A percentile compares a stretch with the other conserved stretches of the same genome.
Conservation (phyloP, 2,888 invertebrate genomes). For the Drosophila mimica region DNA sequence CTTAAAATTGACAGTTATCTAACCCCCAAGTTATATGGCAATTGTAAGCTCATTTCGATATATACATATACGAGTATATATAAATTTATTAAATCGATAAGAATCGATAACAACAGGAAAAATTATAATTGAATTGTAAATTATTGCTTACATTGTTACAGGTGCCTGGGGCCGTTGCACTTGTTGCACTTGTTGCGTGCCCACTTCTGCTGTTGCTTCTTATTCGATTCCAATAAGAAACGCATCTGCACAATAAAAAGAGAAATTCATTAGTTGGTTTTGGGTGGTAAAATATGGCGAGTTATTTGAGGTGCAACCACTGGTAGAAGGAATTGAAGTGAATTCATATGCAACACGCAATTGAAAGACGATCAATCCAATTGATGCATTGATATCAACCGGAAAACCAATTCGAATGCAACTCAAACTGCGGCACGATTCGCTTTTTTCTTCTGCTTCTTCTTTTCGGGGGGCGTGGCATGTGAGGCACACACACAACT, state of each 20-base stretch:
- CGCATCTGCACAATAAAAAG: slow-evolving; percentile 29
- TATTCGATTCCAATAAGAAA: slow-evolving; percentile 11
- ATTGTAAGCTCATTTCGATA: neutral
- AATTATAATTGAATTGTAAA: neutral
- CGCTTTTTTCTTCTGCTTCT: slow-evolving; percentile 1
- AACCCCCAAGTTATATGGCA: neutral
- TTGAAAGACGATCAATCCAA: slow-evolving; percentile 62
- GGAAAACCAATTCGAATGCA: slow-evolving; percentile 56
- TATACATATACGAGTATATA: neutral
- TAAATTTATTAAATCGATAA: slow-evolving; percentile 2
- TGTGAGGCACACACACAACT: neutral
- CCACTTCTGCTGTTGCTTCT: slow-evolving; percentile 13
- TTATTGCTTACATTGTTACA: slow-evolving; percentile 27
- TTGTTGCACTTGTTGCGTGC: slow-evolving; percentile 31
- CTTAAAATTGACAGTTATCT: neutral
- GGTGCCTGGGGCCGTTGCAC: slow-evolving; percentile 33
- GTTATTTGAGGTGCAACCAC: neutral
- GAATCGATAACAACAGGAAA: neutral
- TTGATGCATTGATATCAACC: slow-evolving; percentile 67
- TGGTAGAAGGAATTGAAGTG: slow-evolving; percentile 53
- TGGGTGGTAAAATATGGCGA: neutral
- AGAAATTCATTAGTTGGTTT: slow-evolving; percentile 28
- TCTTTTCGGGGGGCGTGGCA: slow-evolving; percentile 19
- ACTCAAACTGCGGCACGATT: slow-evolving; percentile 15
- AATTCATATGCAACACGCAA: slow-evolving; percentile 61